Conservation (phyloP, 2,888 invertebrate species). For the Leptinotarsa juncta region DNA sequence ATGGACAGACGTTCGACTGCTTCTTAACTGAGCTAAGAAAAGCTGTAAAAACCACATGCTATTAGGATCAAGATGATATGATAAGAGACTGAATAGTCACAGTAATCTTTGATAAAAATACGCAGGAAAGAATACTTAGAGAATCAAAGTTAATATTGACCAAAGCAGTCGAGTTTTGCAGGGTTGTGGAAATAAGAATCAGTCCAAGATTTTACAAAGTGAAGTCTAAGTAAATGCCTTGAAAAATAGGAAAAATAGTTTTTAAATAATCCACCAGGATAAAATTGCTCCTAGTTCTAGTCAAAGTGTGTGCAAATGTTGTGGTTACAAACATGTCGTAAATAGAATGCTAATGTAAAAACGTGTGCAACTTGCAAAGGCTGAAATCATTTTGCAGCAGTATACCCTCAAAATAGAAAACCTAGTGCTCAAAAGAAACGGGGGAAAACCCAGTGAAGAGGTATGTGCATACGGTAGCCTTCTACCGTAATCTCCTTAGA, state of each 20-base stretch:
- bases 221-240: neutral
- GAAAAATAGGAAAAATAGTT: neutral
- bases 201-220: slow-evolving; percentile 35
- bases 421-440: neutral
- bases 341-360: neutral
- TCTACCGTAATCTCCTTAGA: too few relatives aligned
- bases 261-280: too few relatives aligned
- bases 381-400: neutral
- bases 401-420: neutral
- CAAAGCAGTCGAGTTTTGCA: too few relatives aligned
- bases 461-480: neutral
- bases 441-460: neutral
- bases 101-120: too few relatives aligned
- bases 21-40: too few relatives aligned
- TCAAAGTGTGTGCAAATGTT: slow-evolving; percentile 2
- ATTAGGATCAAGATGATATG: too few relatives aligned
- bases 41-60: too few relatives aligned
- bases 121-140: too few relatives aligned
- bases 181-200: too few relatives aligned
- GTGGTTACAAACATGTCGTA: neutral
- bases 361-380: slow-evolving; percentile 5
- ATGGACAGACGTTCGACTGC: too few relatives aligned
- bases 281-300: neutral
- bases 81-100: too few relatives aligned
- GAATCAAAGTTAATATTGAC: too few relatives aligned